These are phyloP conservation scores for Gallinago undulata DNA, from an alignment of 2,113 vertebrate genomes.

Conservation along the genomic window DNA sequence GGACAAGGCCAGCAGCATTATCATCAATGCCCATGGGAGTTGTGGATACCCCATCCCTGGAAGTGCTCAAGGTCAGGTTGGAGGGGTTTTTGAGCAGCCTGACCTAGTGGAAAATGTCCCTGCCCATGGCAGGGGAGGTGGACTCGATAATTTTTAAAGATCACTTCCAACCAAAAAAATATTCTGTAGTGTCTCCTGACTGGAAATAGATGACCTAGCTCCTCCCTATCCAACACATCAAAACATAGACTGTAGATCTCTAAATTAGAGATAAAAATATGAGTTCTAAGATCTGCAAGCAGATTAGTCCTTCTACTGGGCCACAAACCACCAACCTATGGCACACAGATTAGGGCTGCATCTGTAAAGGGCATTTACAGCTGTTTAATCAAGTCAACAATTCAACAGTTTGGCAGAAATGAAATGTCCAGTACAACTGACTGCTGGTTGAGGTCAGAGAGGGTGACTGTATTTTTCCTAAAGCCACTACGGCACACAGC, in stretches of 20 bases:
- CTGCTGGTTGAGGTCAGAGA: neutral
- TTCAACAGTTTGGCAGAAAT: neutral
- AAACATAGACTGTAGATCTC: neutral
- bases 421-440: neutral
- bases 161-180: neutral
- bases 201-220: neutral
- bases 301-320: neutral
- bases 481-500: neutral
- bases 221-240: neutral
- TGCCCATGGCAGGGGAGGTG: neutral
- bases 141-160: neutral
- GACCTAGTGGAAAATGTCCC: neutral
- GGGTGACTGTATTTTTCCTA: neutral
- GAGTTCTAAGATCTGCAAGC: neutral
- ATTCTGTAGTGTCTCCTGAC: neutral
- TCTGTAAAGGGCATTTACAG: neutral
- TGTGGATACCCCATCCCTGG: neutral
- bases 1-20: neutral
- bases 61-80: neutral
- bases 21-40: neutral
- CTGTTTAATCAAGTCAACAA: neutral
- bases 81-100: neutral
- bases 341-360: neutral
- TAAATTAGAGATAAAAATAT: neutral
- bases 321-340: neutral